A percentile compares a stretch with the other conserved stretches of the same genome.
phyloP scores from a whole-genome alignment of 2,888 invertebrate species.

The Aleiodes leptofemur region DNA sequence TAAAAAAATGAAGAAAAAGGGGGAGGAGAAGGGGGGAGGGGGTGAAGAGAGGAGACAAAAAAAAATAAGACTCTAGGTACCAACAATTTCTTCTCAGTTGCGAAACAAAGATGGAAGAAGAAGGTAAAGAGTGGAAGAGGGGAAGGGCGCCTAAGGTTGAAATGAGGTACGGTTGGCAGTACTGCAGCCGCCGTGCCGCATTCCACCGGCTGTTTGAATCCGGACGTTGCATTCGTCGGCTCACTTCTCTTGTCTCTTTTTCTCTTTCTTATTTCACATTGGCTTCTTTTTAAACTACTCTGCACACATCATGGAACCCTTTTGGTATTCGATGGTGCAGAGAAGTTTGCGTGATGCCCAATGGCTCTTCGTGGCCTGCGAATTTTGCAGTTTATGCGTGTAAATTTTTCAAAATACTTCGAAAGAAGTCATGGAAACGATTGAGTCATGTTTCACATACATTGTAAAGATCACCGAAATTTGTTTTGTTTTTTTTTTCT shows the following conservation, averaged over 20 bases:
- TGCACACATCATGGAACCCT: slow-evolving; percentile 22
- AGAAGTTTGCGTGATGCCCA: slow-evolving; percentile 45
- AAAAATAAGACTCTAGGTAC: slow-evolving; percentile 2
- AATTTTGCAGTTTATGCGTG: slow-evolving; percentile 43
- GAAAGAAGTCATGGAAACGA: slow-evolving; percentile 4
- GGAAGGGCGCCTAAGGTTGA: slow-evolving; percentile 48
- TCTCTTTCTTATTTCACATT: slow-evolving; percentile 32
- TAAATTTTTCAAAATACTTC: slow-evolving; percentile 27
- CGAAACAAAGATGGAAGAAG: background rate
- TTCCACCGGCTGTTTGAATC: slow-evolving; percentile 54
- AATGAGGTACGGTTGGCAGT: slow-evolving; percentile 46
- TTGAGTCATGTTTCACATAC: slow-evolving; percentile 22
- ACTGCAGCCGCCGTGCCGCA: slow-evolving; percentile 48
- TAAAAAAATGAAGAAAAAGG: background rate
- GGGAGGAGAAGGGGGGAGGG: background rate
- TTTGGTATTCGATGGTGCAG: slow-evolving; percentile 39
- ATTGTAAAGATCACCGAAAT: slow-evolving; percentile 6
- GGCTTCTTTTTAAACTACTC: background rate
- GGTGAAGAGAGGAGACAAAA: background rate
- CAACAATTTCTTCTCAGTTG: slow-evolving; percentile 8
- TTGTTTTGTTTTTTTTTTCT: background rate
- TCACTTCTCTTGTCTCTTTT: slow-evolving; percentile 1
- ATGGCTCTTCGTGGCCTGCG: slow-evolving; percentile 40
- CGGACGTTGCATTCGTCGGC: slow-evolving; percentile 45
- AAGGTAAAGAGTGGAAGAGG: slow-evolving; percentile 9